These are phyloP conservation scores for Drosophila chauvacae DNA, from an alignment of 1,140 invertebrate genomes.

Conservation along the genomic window DNA sequence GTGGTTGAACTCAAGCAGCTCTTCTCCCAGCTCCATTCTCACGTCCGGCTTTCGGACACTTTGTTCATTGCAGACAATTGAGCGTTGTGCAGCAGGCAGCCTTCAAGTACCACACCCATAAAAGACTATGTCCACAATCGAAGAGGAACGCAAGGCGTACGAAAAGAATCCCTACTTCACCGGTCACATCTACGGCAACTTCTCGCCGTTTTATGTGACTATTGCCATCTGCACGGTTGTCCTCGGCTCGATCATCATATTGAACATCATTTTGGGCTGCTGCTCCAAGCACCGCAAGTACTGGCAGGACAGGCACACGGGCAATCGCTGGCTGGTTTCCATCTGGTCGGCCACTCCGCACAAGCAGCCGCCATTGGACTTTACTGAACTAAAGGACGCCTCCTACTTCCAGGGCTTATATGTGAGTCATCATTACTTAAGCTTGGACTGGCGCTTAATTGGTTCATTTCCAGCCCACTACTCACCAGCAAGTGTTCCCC, in stretches of 20 bases:
- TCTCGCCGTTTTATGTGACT: slow-evolving; percentile 90
- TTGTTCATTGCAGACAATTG: slow-evolving; percentile 47
- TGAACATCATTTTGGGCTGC: slow-evolving; percentile 91
- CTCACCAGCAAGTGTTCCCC: slow-evolving; percentile 77
- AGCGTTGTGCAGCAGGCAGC: slow-evolving; percentile 29
- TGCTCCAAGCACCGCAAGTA: slow-evolving; percentile 92
- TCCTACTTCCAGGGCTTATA: slow-evolving; percentile 78
- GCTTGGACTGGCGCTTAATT: not conserved
- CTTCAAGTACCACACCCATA: slow-evolving; percentile 39
- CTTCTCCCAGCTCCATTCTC: slow-evolving; percentile 29
- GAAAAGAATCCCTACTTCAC: slow-evolving; percentile 88
- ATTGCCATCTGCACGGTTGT: slow-evolving; percentile 91
- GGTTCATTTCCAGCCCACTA: slow-evolving; percentile 55
- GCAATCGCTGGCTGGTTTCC: slow-evolving; percentile 92
- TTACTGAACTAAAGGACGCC: slow-evolving; percentile 89
- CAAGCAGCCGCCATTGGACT: slow-evolving; percentile 92
- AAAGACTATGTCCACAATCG: slow-evolving; percentile 87
- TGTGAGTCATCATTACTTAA: slow-evolving; percentile 39
- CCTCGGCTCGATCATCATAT: slow-evolving; percentile 88
- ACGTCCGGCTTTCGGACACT: not conserved
- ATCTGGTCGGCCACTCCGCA: slow-evolving; percentile 93
- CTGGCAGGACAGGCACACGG: slow-evolving; percentile 93
- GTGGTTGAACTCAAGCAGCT: slow-evolving; percentile 29
- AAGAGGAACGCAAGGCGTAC: slow-evolving; percentile 87
- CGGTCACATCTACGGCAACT: slow-evolving; percentile 88